Evolutionary conservation across 2,113 vertebrate species (phyloP), one percentile per base, ranked within the genome.

Genomic region (Neodon shergylaensis): DNA sequence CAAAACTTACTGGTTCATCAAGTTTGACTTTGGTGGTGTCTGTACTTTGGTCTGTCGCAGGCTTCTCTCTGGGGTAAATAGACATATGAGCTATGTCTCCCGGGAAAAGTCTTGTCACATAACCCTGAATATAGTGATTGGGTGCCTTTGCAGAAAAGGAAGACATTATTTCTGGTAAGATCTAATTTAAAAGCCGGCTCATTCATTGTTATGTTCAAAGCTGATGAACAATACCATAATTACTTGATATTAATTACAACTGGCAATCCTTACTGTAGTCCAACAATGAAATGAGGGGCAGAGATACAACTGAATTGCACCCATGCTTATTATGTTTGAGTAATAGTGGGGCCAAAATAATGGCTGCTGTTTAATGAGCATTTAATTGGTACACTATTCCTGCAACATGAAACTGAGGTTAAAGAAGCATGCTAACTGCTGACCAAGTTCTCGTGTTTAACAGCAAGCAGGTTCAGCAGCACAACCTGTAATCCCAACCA

Each of bases 131-230:
- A 86, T 17, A 54, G 47, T 63, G n/a, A 70, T 14, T 70, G 39
- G 83, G 78, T 49, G 17, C 11, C 73, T 93, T 95, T 82, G 22
- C 78, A 78, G 78, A 91, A 94, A 94, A 92, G 47, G 54, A 87
- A 4, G 44, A 26, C 39, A 47, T 78, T 81, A 24, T 78, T 81
- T 66, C 49, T 86, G 44, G 79, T 10, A 89, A 52, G 42, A 22
- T 72, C 39, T 91, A 49, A 84, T 65, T 31, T 31, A 61, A 83
- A 61, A 86, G 22, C 28, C 17, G 68, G 42, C 31, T 49, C 24
- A 63, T 33, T 82, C n/a, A 79, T 54, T 74, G 17, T 68, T 52
- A 77, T 78, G 31, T 12, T 94, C 47, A 85, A 92, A 83, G 93
- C 7, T 26, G 66, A 61, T 58, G 24, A 65, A 61, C 61, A 89